Base-by-base conservation (phyloP, 2,888 invertebrate genomes). In the Agriopis leucophaearia region DNA sequence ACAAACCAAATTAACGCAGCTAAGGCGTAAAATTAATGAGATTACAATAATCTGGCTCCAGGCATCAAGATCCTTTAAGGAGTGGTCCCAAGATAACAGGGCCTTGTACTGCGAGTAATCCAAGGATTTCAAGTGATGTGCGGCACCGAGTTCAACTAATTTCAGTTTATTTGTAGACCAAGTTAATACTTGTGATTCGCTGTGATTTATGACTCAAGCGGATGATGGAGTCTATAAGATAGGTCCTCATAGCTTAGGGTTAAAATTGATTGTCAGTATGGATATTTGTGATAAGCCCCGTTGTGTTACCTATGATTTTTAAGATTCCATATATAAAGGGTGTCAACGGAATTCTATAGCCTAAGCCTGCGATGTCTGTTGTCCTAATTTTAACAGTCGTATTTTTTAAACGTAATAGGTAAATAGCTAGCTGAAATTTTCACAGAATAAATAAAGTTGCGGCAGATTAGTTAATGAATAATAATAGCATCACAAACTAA, bases 71-170 rank as follows among this genome's bases (percentile, higher is more conserved):
- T 68, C 71, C 73, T 65, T 71, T 69, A 67, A 66, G 63, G 65
- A 59, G 68, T 64, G 64, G 74, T 66, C 64, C 58, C 52, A 56
- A 71, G 72, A 74, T 74, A 75, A 70, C 72, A 69, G 64, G 70
- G 66, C n/a, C 67, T 62, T 62, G 66, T 71, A 66, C 69, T 59
- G 51, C 36, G 66, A 63, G 64, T 75, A 69, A 75, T 75, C 74
- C 42, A 18, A 60, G 71, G 75, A 57, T 73, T 72, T 61, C 10
- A 36, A 62, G 67, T 73, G 70, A 70, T 73, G 67, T 69, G 68
- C 67, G 59, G 67, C 60, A 51, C 60, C 56, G 68, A 71, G 62
- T 73, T 73, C 60, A 66, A 73, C 75, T 75, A 73, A 73, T 73
- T 75, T 73, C 66, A 72, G 65, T 73, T 73, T 72, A 73, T 72